These are phyloP conservation scores for cattle (Bos taurus) DNA, from an alignment of 2,113 vertebrate genomes.

Conservation along the genomic window ARS-UCD2.0 NC_037357.1:126388001-126388500, in stretches of 20 bases:
- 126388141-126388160: not conserved
- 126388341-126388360: not conserved
- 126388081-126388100: not conserved
- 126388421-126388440: not conserved
- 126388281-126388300: not conserved
- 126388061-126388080: not conserved
- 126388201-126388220: conserved; percentile 3
- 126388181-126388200: not conserved
- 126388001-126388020: not conserved
- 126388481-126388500: conserved; percentile 1
- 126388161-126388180: not conserved
- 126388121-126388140: not conserved
- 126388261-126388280: not conserved
- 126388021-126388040: not conserved
- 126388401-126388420: conserved; percentile 42
- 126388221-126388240: not conserved
- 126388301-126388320: not conserved
- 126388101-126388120: not conserved
- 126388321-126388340: not conserved
- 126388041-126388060: not conserved
- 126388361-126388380: not conserved
- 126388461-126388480: conserved; percentile 49
- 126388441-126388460: conserved; percentile 16
- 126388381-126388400: not conserved
- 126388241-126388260: not conserved